Evolutionary conservation across 2,113 vertebrate genomes (phyloP), one percentile per base, ranked within the genome.

Genomic region (Phalacrocorax brasilianus): DNA sequence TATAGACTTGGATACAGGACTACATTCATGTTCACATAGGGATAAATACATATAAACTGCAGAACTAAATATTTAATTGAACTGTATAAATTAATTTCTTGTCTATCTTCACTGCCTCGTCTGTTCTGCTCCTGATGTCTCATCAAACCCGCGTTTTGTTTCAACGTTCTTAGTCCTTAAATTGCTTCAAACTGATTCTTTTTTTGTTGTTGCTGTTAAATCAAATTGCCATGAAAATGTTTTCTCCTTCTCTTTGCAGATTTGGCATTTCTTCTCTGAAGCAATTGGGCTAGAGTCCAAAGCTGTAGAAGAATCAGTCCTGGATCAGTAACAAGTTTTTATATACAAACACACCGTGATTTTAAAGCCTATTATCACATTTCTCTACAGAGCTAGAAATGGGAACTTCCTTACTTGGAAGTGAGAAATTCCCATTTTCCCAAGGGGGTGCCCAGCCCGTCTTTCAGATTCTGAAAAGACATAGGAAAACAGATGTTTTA

Each of bases 251-350:
- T 88, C 47, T 44, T 91, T 76, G 88, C 47, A 96, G 52, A 77
- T 84, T 96, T 97, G 88, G 70, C 91, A 88, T 86, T 87, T 78
- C 42, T 94, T 90, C 75, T 88, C 75, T 94, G 63, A 92, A 94
- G 76, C 52, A 77, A 88, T 49, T 96, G 80, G 96, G 91, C 96
- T 94, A 58, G 68, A 91, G 38, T 76, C 88, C 95, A 92, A 95
- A 88, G 32, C 52, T 88, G 22, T 89, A 81, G 93, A 94, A 89
- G 61, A 94, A 84, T 95, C 79, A 72, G 61, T 84, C 68, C 65
- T 94, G 88, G 82, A 94, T 94, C 68, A 89, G 65, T 85, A 94
- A 91, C 84, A 94, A 92, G 56, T 56, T 92, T 93, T 88, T 93
- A 63, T 86, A 78, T 12, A 91, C 53, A 95, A 96, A 68, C 33